Evolutionary conservation across 2,888 invertebrate species (phyloP).

Genomic region (Parthenolecanium corni): DNA sequence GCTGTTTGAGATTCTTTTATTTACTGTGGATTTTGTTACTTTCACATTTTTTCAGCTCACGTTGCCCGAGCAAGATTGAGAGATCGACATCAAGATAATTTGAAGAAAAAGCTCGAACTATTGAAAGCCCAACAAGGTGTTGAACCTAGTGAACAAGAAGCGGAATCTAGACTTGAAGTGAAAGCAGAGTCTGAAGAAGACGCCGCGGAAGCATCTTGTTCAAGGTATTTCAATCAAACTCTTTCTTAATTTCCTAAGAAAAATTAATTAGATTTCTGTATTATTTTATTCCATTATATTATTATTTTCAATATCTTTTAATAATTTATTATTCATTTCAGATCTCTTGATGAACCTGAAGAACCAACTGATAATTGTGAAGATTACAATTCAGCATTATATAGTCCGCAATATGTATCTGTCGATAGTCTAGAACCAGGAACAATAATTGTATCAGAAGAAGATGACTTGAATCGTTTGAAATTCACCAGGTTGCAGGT

Average conservation of each 20-base stretch:
- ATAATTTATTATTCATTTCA: not conserved
- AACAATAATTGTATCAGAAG: constrained; percentile 61
- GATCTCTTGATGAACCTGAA: not conserved
- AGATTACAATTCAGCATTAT: constrained; percentile 68
- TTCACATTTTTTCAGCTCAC: constrained; percentile 62
- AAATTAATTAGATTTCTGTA: not conserved
- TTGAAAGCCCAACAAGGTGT: constrained; percentile 76
- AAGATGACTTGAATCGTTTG: constrained; percentile 62
- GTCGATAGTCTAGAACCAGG: constrained; percentile 57
- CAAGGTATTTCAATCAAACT: not conserved
- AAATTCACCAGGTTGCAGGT: constrained; percentile 59
- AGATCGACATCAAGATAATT: constrained; percentile 82
- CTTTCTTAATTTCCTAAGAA: too few relatives aligned
- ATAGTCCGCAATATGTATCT: constrained; percentile 63
- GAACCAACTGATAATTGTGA: constrained; percentile 41
- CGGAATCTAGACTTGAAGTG: not conserved
- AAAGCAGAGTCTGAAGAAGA: constrained; percentile 10
- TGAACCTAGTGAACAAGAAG: constrained; percentile 35
- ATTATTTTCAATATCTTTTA: not conserved
- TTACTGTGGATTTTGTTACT: too few relatives aligned
- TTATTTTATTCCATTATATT: not conserved
- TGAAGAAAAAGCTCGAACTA: constrained; percentile 74
- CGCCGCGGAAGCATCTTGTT: not conserved
- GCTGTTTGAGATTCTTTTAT: too few relatives aligned
- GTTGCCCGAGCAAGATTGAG: constrained; percentile 84